Evolutionary conservation across 2,888 invertebrate species (phyloP), one percentile per base, ranked within the genome.

Genomic region (Imbricaverruca yamaguchii): DNA sequence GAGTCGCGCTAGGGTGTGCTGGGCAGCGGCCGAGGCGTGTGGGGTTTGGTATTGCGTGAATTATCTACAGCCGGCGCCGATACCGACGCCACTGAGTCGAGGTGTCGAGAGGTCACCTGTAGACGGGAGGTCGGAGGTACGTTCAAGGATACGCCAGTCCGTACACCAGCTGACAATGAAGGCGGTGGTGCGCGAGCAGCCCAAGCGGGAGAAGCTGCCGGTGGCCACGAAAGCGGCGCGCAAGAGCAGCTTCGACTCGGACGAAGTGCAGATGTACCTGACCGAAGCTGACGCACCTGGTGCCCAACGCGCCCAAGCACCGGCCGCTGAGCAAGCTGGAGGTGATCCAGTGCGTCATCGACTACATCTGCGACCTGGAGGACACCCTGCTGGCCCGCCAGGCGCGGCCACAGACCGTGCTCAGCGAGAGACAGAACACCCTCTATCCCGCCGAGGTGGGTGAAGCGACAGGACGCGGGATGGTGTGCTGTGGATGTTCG

Each of bases 261-360:
- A 65, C n/a, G 65, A 65, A n/a, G 65, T 65, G 21, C 65, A 65
- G 65, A 65, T 65, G 65, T 65, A 65, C 65, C 65, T 65, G 65
- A 65, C 18, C 65, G n/a, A 65, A 65, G n/a, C 39, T 74, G 74
- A 25, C 25, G 15, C 25, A 74, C 74, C 25, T 74, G 39, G 74
- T 74, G 25, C 39, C 74, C 39, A 53, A 74, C 25, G 65, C 74
- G 53, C 74, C 69, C 39, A 74, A 74, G 53, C 74, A 74, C 53
- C 74, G 74, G 15, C 13, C 25, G 15, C 53, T 74, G 74, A 53
- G 39, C 53, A 25, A 74, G n/a, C 25, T 74, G 74, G 39, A 74
- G 74, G 74, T 74, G 39, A 74, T 74, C 25, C 74, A 74, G 53
- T 53, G 53, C 53, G 39, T 67, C 13, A 74, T 74, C 74, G 74